Evolutionary conservation across 1,140 invertebrate species (phyloP), one percentile per base, ranked within the genome.

Genomic region (Homalodisca vitripennis): DNA sequence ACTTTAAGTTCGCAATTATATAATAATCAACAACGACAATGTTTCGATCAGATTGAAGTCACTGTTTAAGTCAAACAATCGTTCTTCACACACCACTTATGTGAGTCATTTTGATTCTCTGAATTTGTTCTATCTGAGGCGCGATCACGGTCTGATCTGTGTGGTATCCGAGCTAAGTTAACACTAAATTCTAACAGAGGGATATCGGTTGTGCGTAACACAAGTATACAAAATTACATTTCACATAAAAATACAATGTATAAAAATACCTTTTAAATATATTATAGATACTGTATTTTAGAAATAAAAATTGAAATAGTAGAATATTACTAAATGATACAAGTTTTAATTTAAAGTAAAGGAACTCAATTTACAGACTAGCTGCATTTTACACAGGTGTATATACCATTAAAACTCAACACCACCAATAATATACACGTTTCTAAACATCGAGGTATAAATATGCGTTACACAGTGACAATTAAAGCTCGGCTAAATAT

Each of bases 11-110:
- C 48, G 48, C 48, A 53, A 41, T 14, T 53, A 53, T 22, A 53
- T 20, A 53, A 53, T 53, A 53, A 53, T 53, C 48, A 53, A 53
- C 48, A 53, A 53, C 48, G 20, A 53, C 12, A 53, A 53, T 53
- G 22, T 53, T 53, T 53, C 48, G 22, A 53, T 53, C 48, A 12
- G 6, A 12, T 53, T 20, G 22, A 53, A 17, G 48, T 53, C 48
- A 53, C 48, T 53, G 48, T 53, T 53, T 53, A 17, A 3, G 12
- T 22, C 12, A 53, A 14, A 22, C 48, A 12, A 12, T 53, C 48
- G 6, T 22, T 6, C 22, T 14, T 14, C 48, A 22, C 48, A 53
- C 48, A 53, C 6, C 48, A 22, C 48, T 14, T 3, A 17, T 17
- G 22, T 53, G 48, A 53, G 48, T 53, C 20, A 53, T 53, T 53